phyloP scores from a whole-genome alignment of 2,888 invertebrate species.

The Temnothorax unifasciatus region DNA sequence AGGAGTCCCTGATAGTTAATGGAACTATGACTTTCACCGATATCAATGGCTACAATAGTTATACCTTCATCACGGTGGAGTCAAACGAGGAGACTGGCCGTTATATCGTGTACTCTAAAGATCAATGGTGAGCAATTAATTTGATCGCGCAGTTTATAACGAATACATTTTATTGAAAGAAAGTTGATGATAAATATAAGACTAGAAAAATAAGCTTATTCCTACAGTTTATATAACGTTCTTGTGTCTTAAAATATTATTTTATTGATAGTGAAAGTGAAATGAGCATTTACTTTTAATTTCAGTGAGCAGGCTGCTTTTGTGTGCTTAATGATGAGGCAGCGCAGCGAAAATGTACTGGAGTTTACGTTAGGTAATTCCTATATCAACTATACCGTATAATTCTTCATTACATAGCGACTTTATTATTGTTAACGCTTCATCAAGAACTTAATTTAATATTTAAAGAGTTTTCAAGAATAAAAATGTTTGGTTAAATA shows the following conservation, averaged over 20 bases:
- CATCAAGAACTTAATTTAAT: background rate
- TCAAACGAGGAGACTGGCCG: constrained; percentile 84
- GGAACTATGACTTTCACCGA: constrained; percentile 87
- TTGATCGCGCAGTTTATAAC: background rate
- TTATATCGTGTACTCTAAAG: constrained; percentile 86
- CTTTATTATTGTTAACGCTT: background rate
- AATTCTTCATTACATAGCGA: background rate
- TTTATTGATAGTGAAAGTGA: background rate
- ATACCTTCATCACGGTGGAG: constrained; percentile 86
- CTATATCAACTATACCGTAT: background rate
- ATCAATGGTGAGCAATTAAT: constrained; percentile 86
- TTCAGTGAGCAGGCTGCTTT: constrained; percentile 88
- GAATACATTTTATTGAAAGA: background rate
- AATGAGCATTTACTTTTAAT: constrained; percentile 27
- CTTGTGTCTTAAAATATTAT: background rate
- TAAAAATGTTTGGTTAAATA: background rate
- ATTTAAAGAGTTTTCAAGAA: background rate
- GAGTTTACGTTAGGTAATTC: constrained; percentile 86
- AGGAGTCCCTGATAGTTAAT: constrained; percentile 86
- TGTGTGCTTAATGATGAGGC: constrained; percentile 88
- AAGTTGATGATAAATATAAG: background rate
- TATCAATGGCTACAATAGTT: constrained; percentile 86
- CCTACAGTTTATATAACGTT: background rate
- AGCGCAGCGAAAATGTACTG: constrained; percentile 88
- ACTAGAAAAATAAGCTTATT: constrained; percentile 1